These are phyloP conservation scores for Pogoniulus pusillus DNA, from an alignment of 2,797 vertebrate species.

Conservation along the genomic window DNA sequence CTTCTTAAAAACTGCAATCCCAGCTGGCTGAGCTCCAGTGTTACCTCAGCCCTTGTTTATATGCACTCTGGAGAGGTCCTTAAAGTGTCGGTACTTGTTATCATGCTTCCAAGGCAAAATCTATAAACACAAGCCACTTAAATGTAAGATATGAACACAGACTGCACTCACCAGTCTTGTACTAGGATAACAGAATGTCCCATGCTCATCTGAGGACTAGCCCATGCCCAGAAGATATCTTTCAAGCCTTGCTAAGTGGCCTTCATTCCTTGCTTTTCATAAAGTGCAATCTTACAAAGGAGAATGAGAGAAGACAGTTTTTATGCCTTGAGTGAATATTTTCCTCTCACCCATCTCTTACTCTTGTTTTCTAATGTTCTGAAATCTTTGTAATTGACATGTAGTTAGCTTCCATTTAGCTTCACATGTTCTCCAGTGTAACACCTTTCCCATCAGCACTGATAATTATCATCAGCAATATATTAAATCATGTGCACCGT, in stretches of 20 bases:
- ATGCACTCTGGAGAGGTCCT: background rate
- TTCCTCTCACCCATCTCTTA: background rate
- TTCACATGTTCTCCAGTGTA: rapidly evolving
- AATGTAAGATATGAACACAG: background rate
- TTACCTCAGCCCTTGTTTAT: background rate
- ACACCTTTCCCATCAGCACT: background rate
- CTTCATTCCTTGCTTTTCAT: background rate
- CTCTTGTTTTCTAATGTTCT: background rate
- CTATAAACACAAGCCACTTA: background rate
- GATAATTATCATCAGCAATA: background rate
- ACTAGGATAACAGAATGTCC: background rate
- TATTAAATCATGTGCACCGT: background rate
- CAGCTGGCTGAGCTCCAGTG: background rate
- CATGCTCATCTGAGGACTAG: rapidly evolving
- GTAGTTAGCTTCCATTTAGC: background rate
- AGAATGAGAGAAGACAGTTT: background rate
- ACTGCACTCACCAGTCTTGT: background rate
- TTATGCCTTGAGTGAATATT: background rate
- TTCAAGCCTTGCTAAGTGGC: background rate
- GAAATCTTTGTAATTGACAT: background rate
- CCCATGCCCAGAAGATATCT: background rate
- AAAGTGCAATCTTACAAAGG: background rate
- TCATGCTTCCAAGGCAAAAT: background rate
- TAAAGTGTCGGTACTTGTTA: background rate
- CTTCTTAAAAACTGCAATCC: background rate